Evolutionary conservation across 2,113 vertebrate species (phyloP), one percentile per base, ranked within the genome.

Genomic region (Phaetusa simplex): DNA sequence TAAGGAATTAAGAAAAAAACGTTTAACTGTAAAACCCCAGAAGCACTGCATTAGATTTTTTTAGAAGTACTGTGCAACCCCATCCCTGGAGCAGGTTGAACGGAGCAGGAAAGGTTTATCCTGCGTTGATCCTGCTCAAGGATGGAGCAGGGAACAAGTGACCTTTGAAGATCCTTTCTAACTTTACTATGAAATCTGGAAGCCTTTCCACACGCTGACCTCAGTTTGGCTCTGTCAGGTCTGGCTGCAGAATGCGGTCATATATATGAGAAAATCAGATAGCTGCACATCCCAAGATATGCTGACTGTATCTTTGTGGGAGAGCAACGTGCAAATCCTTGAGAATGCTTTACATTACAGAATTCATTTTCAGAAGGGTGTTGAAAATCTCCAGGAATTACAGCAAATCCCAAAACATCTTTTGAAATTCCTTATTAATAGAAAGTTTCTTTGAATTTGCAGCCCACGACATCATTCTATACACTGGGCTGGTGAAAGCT

Each of bases 341-440:
- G 50, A 93, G 78, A 93, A 88, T 26, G 55, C 53, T 71, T 89
- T 88, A 64, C 61, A 74, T 92, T 86, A 92, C 36, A 69, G 84
- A 93, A 88, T 92, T 91, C 16, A 4, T 79, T 92, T 96, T 83
- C 76, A 91, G 76, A 89, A 88, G 70, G 52, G 34, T 91, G 66
- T 67, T 91, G 80, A 93, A 95, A 96, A 95, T 94, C 89, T 93
- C 62, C 77, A 95, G 86, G 80, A 94, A 83, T 95, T 74, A 83
- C 14, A 91, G 74, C 50, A 95, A 96, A 96, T 93, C 83, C 86
- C 11, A 2, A 90, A 94, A 90, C 88, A 64, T 59, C 27, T 69
- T 70, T 65, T 73, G 32, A 86, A 80, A 34, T 73, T 78, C 38
- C 77, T 94, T 88, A 88, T 91, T 91, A 91, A 67, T 52, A 90